Evolutionary conservation across 2,113 vertebrate genomes (phyloP).

Genomic region (Okapia johnstoni): DNA sequence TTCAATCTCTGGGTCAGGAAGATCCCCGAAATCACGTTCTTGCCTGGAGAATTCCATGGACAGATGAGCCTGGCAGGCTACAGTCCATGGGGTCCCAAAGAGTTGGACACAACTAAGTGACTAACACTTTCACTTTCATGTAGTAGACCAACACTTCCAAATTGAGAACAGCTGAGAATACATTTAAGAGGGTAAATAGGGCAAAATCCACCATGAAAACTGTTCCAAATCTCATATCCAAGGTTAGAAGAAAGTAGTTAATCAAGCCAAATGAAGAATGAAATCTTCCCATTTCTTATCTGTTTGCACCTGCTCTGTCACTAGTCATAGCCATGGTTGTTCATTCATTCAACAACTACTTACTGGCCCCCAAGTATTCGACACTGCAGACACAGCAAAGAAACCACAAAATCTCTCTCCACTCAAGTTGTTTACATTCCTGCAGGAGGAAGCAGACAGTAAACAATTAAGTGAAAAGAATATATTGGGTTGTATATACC

Average conservation of each 20-base stretch:
- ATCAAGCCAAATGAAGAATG: background rate
- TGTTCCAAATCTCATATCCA: background rate
- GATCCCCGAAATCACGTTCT: background rate
- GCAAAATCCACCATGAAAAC: background rate
- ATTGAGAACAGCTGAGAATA: background rate
- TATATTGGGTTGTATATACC: background rate
- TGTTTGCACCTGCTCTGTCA: background rate
- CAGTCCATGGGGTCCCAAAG: background rate
- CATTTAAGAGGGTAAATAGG: background rate
- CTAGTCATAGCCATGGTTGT: background rate
- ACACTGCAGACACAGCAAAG: background rate
- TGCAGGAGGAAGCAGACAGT: background rate
- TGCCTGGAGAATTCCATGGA: background rate
- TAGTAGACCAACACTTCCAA: background rate
- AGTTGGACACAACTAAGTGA: background rate
- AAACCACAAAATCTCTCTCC: background rate
- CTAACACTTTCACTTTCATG: background rate
- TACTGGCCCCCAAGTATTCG: background rate
- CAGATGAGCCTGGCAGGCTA: background rate
- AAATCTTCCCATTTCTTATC: background rate
- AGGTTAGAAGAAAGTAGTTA: background rate
- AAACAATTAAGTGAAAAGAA: background rate
- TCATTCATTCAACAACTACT: slow-evolving; percentile 5
- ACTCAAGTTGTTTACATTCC: background rate
- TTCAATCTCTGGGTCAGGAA: background rate